phyloP scores from a whole-genome alignment of 2,113 vertebrate species.

The Lamprologus sp. region DNA sequence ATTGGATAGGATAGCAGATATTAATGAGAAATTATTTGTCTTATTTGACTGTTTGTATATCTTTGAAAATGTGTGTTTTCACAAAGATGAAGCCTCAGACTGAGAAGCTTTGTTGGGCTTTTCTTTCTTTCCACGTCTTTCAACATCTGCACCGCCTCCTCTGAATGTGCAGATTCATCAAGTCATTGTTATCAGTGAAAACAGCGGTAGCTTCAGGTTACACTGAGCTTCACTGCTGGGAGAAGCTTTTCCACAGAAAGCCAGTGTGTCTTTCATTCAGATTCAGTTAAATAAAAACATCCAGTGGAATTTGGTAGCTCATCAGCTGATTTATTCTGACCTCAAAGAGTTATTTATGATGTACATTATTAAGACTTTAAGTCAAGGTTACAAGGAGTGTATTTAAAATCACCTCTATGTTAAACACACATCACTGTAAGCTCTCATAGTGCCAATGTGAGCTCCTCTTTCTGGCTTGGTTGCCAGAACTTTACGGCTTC shows the following conservation, averaged over 20 bases:
- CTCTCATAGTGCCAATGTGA: neutral
- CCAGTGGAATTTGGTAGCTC: neutral
- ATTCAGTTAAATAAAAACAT: neutral
- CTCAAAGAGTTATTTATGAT: neutral
- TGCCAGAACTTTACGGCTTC: neutral
- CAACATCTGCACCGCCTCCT: neutral
- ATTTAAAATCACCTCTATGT: neutral
- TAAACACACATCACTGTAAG: neutral
- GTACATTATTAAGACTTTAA: neutral
- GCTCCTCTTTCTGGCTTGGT: neutral
- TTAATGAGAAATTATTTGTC: neutral
- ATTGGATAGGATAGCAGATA: neutral
- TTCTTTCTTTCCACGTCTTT: neutral
- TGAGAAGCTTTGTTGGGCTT: neutral
- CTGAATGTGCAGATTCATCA: neutral
- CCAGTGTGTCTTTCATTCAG: neutral
- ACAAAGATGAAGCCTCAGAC: neutral
- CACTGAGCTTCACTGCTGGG: neutral
- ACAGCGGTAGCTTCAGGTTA: neutral
- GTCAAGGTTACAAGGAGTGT: neutral
- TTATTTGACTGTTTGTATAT: neutral
- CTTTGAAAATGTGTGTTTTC: neutral
- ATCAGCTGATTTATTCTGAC: neutral
- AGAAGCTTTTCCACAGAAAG: neutral
- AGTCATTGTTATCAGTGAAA: neutral